Conservation (phyloP, 1,140 invertebrate genomes). For the Chironomus tepperi region DNA sequence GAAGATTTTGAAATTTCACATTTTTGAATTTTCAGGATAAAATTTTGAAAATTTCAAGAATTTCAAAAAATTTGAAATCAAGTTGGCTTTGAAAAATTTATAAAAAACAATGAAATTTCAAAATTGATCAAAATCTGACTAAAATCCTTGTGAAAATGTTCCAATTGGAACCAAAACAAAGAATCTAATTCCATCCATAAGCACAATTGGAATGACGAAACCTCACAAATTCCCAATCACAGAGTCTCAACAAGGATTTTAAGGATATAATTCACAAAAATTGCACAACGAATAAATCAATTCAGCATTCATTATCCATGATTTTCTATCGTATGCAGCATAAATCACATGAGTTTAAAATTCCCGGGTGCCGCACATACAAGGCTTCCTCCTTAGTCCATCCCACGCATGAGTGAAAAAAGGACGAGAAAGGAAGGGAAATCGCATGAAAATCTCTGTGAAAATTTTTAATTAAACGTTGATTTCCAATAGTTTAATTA, state of each 20-base stretch:
- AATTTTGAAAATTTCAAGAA: too few relatives aligned
- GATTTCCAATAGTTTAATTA: slow-evolving; percentile 3
- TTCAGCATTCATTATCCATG: neutral
- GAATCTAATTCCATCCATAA: neutral
- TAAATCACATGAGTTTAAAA: neutral
- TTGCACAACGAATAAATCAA: neutral
- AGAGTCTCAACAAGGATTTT: neutral
- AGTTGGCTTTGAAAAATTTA: too few relatives aligned
- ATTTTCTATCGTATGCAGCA: neutral
- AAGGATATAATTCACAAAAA: neutral
- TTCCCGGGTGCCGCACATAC: neutral
- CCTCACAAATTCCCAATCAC: neutral
- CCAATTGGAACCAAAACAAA: too few relatives aligned
- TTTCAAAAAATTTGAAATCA: too few relatives aligned
- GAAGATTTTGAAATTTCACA: too few relatives aligned
- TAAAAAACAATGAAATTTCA: too few relatives aligned
- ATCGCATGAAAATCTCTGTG: neutral
- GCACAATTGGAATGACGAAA: neutral
- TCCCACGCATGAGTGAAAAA: slow-evolving; percentile 16
- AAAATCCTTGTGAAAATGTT: too few relatives aligned
- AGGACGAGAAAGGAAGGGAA: slow-evolving; percentile 16
- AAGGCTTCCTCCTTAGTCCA: neutral
- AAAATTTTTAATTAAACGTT: slow-evolving; percentile 16
- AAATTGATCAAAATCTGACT: too few relatives aligned
- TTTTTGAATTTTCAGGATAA: too few relatives aligned